A percentile compares a stretch with the other conserved stretches of the same genome.
phyloP scores from a whole-genome alignment of 2,888 invertebrate genomes.

The Clistopyga incitator region DNA sequence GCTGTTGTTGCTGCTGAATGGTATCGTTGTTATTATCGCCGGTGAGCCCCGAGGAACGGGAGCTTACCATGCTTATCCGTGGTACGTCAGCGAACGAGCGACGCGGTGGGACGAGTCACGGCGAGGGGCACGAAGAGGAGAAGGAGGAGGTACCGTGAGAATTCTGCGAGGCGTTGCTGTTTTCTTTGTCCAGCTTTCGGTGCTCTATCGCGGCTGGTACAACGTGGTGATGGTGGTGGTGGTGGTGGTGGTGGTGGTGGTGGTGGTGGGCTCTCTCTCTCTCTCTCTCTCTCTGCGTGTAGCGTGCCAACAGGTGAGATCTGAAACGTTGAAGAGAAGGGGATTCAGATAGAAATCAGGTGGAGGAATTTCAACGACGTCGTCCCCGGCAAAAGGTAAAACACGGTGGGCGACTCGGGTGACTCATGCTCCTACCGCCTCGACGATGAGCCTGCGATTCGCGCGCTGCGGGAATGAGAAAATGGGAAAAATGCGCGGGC shows the following conservation, averaged over 20 bases:
- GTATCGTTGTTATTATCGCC: conserved; percentile 63
- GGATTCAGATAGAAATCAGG: conserved; percentile 57
- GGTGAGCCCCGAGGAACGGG: conserved; percentile 76
- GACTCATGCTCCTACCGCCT: conserved; percentile 12
- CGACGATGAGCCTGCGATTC: conserved; percentile 16
- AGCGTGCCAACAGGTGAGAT: conserved; percentile 30
- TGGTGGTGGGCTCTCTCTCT: not conserved
- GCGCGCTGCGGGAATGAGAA: not conserved
- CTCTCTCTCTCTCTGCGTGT: too few species aligned
- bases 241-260: too few species aligned
- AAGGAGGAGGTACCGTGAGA: not conserved
- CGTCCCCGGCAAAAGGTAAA: not conserved
- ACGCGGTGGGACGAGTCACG: too few species aligned
- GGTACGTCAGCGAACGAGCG: not conserved
- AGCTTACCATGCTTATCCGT: conserved; percentile 80
- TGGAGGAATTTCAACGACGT: conserved; percentile 30
- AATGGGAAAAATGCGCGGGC: conserved; percentile 8
- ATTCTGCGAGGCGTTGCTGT: not conserved
- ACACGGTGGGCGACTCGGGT: not conserved
- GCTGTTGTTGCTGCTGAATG: conserved; percentile 37
- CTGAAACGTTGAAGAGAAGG: conserved; percentile 26
- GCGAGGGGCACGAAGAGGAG: too few species aligned
- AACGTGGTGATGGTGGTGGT: too few species aligned
- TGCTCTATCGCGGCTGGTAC: not conserved
- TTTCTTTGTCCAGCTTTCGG: not conserved